phyloP scores from a whole-genome alignment of 1,140 invertebrate genomes.

The Pygmarrhopalites habei region DNA sequence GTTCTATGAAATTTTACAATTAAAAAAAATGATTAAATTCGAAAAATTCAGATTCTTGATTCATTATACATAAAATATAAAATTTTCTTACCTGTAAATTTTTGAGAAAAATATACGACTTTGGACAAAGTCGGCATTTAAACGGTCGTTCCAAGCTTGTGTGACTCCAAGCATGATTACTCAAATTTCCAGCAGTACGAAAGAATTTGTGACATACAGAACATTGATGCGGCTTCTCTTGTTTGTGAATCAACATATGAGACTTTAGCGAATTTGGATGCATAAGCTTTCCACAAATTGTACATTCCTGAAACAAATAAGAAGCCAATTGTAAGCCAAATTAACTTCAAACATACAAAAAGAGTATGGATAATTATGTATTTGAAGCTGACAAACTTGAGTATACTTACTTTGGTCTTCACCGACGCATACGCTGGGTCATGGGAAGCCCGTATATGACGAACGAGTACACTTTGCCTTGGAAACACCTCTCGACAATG shows the following conservation, averaged over 20 bases:
- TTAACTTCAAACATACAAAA: no score
- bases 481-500: slow-evolving; percentile 77
- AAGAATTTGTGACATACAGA: slow-evolving; percentile 75
- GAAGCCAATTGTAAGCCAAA: slow-evolving; percentile 9
- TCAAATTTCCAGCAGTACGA: slow-evolving; percentile 80
- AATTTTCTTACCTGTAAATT: slow-evolving; percentile 32
- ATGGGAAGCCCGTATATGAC: slow-evolving; percentile 72
- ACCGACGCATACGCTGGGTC: slow-evolving; percentile 64
- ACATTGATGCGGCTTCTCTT: slow-evolving; percentile 63
- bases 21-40: no score
- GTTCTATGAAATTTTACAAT: slow-evolving; percentile 33
- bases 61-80: no score
- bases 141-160: slow-evolving; percentile 72
- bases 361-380: no score
- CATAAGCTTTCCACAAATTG: slow-evolving; percentile 32
- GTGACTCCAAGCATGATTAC: slow-evolving; percentile 83
- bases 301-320: slow-evolving; percentile 28
- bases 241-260: slow-evolving; percentile 54
- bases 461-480: slow-evolving; percentile 67
- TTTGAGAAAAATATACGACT: slow-evolving; percentile 60
- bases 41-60: no score
- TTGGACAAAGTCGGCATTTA: slow-evolving; percentile 71
- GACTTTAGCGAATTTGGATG: slow-evolving; percentile 37
- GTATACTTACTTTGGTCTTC: slow-evolving; percentile 47
- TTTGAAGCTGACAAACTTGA: no score